Evolutionary conservation across 2,888 invertebrate species (phyloP).

Genomic region (Synanthedon vespiformis): DNA sequence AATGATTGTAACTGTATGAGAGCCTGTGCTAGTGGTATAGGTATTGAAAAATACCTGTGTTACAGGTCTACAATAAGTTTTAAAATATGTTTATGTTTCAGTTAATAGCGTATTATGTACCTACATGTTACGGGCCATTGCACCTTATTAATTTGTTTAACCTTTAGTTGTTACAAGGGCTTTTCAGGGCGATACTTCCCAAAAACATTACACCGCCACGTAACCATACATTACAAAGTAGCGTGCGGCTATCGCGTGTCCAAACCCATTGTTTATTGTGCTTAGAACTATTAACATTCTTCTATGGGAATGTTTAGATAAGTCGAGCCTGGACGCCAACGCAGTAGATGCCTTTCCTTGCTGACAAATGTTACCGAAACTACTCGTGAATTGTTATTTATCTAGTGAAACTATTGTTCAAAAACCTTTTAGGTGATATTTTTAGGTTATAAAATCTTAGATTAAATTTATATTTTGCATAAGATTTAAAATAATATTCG

Average conservation of each 20-base stretch:
- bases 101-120: no score
- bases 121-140: no score
- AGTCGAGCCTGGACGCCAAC: background rate
- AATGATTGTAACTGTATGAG: no score
- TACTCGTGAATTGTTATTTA: background rate
- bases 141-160: no score
- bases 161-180: slow-evolving; percentile 1
- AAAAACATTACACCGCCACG: background rate
- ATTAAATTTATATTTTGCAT: no score
- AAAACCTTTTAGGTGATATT: background rate
- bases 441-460: no score
- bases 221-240: slow-evolving; percentile 17
- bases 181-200: slow-evolving; percentile 1
- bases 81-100: no score
- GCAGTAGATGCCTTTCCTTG: background rate
- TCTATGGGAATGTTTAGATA: slow-evolving; percentile 12
- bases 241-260: slow-evolving; percentile 53
- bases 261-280: slow-evolving; percentile 41
- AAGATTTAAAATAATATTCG: no score
- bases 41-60: no score
- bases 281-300: slow-evolving; percentile 64
- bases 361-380: background rate
- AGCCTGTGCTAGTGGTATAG: no score
- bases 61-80: no score
- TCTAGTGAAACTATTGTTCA: background rate